Evolutionary conservation across 2,888 invertebrate species (phyloP).

Genomic region (Conchocele bisecta): DNA sequence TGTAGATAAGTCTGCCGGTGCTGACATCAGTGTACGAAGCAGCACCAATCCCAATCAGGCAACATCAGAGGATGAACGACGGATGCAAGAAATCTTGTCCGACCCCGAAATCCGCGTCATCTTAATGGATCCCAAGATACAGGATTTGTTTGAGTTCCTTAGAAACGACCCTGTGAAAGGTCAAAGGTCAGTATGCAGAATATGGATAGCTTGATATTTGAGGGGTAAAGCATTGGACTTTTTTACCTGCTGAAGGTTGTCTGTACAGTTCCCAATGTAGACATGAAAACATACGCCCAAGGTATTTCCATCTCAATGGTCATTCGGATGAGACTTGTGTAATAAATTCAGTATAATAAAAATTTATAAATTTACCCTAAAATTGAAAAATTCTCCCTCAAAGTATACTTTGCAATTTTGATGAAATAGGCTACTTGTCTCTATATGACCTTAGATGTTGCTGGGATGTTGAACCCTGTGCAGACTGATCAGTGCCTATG

Average conservation of each 20-base stretch:
- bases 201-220: background rate
- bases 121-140: slow-evolving; percentile 73
- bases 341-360: no score
- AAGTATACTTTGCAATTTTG: no score
- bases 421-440: no score
- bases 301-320: no score
- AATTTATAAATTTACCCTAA: no score
- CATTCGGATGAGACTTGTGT: no score
- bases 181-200: slow-evolving; percentile 76
- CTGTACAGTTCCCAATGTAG: background rate
- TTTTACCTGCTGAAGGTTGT: background rate
- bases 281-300: no score
- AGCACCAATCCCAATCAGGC: slow-evolving; percentile 63
- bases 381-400: no score
- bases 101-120: slow-evolving; percentile 71
- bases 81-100: slow-evolving; percentile 66
- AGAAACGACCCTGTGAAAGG: slow-evolving; percentile 71
- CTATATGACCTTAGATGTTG: no score
- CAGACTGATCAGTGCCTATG: no score
- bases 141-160: slow-evolving; percentile 70
- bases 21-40: slow-evolving; percentile 61
- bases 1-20: slow-evolving; percentile 37
- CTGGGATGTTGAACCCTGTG: no score
- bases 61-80: slow-evolving; percentile 61
- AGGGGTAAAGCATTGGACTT: background rate